A percentile compares a stretch with the other conserved stretches of the same genome.
Evolutionary conservation across 1,140 invertebrate genomes (phyloP).

Genomic region (Aphelenchoides fujianensis): DNA sequence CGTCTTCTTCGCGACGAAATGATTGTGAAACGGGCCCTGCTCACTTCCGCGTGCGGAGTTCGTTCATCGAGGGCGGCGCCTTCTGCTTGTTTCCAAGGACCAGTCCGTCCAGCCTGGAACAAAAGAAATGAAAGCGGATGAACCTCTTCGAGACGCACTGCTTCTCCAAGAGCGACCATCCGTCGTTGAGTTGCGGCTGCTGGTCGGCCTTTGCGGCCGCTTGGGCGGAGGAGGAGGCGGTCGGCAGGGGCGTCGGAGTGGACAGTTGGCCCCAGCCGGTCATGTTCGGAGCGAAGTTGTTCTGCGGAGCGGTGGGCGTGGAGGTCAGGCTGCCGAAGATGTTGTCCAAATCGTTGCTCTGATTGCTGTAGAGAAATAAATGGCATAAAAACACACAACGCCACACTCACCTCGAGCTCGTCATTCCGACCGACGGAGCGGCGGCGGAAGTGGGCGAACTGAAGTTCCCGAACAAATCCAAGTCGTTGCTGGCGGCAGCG

Average conservation of each 20-base stretch:
- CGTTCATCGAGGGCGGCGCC: slow-evolving; percentile 13
- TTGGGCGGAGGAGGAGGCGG: background rate
- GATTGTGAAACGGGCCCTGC: too few relatives aligned
- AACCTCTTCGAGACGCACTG: slow-evolving; percentile 9
- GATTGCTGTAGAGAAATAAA: background rate
- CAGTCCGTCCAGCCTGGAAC: slow-evolving; percentile 14
- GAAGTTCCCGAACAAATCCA: slow-evolving; percentile 18
- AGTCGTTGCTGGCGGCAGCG: slow-evolving; percentile 6
- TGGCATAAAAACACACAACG: background rate
- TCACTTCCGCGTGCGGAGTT: background rate
- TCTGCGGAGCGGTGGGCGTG: background rate
- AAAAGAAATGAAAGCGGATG: background rate
- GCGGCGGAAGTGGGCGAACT: background rate
- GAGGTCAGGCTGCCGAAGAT: slow-evolving; percentile 13
- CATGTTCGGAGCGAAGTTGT: background rate
- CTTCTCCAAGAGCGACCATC: slow-evolving; percentile 17
- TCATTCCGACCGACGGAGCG: background rate
- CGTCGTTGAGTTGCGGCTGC: slow-evolving; percentile 11
- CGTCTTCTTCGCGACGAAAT: too few relatives aligned
- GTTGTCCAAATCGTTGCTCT: background rate
- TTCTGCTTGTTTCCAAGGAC: slow-evolving; percentile 10
- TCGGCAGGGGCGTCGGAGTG: background rate
- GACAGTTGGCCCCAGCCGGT: background rate
- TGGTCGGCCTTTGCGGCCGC: background rate
- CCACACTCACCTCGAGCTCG: background rate